phyloP scores from a whole-genome alignment of 2,797 vertebrate genomes.

The Phrynocephalus vlangalii region DNA sequence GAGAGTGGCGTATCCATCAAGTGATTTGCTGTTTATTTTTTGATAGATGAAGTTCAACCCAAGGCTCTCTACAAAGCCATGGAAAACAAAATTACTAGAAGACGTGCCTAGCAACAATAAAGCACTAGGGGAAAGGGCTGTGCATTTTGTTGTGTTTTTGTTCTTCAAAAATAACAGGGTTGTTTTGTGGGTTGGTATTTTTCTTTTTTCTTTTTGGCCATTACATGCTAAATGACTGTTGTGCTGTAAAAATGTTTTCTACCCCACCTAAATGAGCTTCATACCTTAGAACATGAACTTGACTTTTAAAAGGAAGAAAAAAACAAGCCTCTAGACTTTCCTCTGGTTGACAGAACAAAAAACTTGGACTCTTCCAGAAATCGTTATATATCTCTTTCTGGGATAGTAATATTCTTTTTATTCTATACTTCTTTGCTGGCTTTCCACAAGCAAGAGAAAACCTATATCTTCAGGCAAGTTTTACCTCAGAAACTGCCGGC shows the following conservation, averaged over 20 bases:
- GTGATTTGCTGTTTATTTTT: constrained; percentile 42
- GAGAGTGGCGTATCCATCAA: constrained; percentile 18
- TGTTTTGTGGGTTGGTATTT: no score
- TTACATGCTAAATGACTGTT: constrained; percentile 46
- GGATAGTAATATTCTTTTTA: constrained; percentile 47
- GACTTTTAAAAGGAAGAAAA: constrained; percentile 40
- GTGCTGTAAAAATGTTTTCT: constrained; percentile 21
- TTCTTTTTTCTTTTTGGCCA: constrained; percentile 1
- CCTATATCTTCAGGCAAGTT: no score
- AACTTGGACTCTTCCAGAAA: constrained; percentile 41
- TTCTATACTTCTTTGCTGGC: constrained; percentile 52
- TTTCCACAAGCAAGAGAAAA: no score
- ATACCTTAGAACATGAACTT: constrained; percentile 41
- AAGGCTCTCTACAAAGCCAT: constrained; percentile 38
- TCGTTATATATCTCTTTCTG: constrained; percentile 46
- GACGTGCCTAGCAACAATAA: constrained; percentile 30
- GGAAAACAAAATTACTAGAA: constrained; percentile 40
- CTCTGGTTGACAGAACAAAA: constrained; percentile 38
- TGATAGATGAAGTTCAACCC: constrained; percentile 40
- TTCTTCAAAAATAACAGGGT: constrained; percentile 38
- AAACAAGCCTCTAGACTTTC: constrained; percentile 35
- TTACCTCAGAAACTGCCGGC: no score
- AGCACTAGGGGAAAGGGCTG: neutral
- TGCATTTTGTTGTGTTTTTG: constrained; percentile 30
- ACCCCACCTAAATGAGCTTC: neutral